Base-by-base conservation (phyloP, 1,140 invertebrate species). In the Globodera rostochiensis region DNA sequence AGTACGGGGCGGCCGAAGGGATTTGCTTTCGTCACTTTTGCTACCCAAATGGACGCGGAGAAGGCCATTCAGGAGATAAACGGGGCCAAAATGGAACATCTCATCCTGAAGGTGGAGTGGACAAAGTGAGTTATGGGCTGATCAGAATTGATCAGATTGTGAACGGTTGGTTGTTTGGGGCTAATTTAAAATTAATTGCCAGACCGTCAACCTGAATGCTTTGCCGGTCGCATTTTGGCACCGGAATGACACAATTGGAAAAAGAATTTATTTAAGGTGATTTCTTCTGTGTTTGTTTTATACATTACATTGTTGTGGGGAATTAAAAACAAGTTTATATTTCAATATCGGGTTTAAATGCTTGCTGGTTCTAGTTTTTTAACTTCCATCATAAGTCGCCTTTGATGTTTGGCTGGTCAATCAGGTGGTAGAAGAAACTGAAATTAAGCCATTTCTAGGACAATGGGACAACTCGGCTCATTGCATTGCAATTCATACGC, bases 71-170 rank as follows among this genome's bases (percentile, higher is more conserved):
- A 93, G 80, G 92, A 92, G 69, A 93, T 99, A 6, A 95, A 98
- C 90, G 97, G 80, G 15, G 94, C 95, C 91, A 96, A 97, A 81
- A 98, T 98, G 91, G 96, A 98, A 92, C 96, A 99, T 92, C 93
- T 99, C 77, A 99, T 99, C 90, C 91, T 99, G 13, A 96, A 94
- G 91, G 98, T 98, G 25, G 97, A 99, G 92, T 99, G 97, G 97
- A 98, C 98, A 4, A 98, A 98, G 91, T 84, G 25, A 82, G 49
- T 25, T 13, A 19, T 21, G 36, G 57, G 36, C 50, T 53, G 50
- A 67, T 25, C n/a, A 66, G 73, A n/a, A 50, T 69, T n/a, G 53
- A 21, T 25, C 45, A 6, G 8, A 60, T 36, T 36, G 36, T 1
- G 36, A 36, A 36, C 36, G 2, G 36, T 36, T 36, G 36, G 36